Conservation (phyloP, 1,140 invertebrate species). For the Idris sp. region DNA sequence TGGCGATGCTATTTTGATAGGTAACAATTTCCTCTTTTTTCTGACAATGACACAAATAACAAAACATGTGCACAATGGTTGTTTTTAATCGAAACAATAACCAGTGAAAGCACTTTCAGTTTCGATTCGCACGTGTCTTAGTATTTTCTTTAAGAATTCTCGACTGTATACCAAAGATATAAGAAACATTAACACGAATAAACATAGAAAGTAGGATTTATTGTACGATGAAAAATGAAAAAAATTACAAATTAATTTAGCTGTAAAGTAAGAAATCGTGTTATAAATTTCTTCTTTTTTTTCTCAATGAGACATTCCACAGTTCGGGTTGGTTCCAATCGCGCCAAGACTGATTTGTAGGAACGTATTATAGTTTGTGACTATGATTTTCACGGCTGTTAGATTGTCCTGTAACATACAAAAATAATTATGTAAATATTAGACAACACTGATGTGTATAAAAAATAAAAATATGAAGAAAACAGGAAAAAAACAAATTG, state of each 20-base stretch:
- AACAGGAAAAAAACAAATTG: constrained; percentile 10
- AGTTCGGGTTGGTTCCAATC: constrained; percentile 48
- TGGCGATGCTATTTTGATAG: constrained; percentile 24
- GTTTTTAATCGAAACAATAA: constrained; percentile 4
- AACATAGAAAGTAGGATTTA: constrained; percentile 72
- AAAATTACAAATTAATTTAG: constrained; percentile 58
- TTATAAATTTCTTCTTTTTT: background rate
- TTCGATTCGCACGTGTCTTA: constrained; percentile 66
- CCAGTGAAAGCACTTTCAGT: constrained; percentile 46
- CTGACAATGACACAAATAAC: constrained; percentile 26
- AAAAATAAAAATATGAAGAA: constrained; percentile 30
- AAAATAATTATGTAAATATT: constrained; percentile 68
- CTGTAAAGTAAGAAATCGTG: too few relatives aligned
- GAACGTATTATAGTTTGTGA: constrained; percentile 39
- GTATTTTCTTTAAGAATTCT: constrained; percentile 65
- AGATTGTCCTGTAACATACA: constrained; percentile 66
- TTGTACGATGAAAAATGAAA: too few relatives aligned
- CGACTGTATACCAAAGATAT: constrained; percentile 78
- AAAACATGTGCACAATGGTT: constrained; percentile 43
- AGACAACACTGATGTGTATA: constrained; percentile 65
- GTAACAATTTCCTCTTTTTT: constrained; percentile 21
- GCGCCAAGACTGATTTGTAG: constrained; percentile 57
- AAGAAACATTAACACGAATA: constrained; percentile 71
- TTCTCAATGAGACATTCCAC: constrained; percentile 47
- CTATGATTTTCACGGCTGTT: constrained; percentile 59